Base-by-base conservation (phyloP, 2,113 vertebrate genomes). In the Stomatorhinus ivindoensis region DNA sequence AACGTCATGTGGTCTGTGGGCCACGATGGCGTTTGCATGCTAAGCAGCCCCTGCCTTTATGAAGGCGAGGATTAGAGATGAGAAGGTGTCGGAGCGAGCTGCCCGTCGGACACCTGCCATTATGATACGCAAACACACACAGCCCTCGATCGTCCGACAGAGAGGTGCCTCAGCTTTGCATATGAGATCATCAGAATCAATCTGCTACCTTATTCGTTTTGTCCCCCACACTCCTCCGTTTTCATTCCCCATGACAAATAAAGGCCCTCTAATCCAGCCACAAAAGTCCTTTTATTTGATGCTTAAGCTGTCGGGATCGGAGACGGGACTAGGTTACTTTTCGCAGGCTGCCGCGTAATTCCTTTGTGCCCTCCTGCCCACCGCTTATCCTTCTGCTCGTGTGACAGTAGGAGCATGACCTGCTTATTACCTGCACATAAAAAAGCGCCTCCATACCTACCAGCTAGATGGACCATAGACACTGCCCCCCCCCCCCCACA, bases 161-260 rank as follows among this genome's bases (percentile, higher is more conserved):
- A 93, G 92, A 92, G 89, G 88, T 90, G 86, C 88, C 90, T 8
- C 88, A 92, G 93, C 92, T 93, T 93, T 93, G 92, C 94, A 93
- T 95, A 93, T 91, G 91, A 93, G 93, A 94, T 93, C 91, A 93
- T 94, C 92, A 90, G 88, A 93, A 94, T 94, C 94, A 95, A 94
- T 95, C 92, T 83, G 88, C 83, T 82, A 48, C 87, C 91, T 89
- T 92, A 91, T 93, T 94, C 65, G 84, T 92, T 91, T 93, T 90
- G 90, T 89, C 91, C 91, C 87, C 88, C 35, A 61, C 92, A n/a
- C 80, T 85, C 73, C 76, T 86, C 13, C 69, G 61, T 94, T 95
- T 94, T 95, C 94, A 94, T 94, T 93, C 93, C 92, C 88, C 73
- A 84, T 92, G 92, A 94, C 94, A 94, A 95, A 95, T 94, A 95